Conservation (phyloP, 2,888 invertebrate species). For the Philopedon plagiatum region DNA sequence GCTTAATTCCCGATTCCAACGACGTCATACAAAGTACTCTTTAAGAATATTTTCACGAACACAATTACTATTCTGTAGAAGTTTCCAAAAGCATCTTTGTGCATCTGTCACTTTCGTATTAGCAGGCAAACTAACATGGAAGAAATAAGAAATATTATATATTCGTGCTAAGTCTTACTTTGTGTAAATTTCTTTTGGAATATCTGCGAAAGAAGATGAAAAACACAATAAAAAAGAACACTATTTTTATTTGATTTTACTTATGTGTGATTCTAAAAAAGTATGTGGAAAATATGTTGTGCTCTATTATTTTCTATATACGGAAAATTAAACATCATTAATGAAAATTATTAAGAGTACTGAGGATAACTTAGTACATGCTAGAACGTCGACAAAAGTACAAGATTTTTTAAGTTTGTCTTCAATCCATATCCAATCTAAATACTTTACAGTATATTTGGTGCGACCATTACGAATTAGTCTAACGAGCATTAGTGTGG, state of each 20-base stretch:
- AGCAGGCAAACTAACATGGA: slow-evolving; percentile 46
- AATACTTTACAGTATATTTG: too few species aligned
- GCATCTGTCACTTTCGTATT: slow-evolving; percentile 52
- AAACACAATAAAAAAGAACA: not conserved
- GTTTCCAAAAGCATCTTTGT: slow-evolving; percentile 59
- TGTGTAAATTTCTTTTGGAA: not conserved
- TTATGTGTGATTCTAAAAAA: too few species aligned
- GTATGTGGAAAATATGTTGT: too few species aligned
- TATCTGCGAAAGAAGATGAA: not conserved
- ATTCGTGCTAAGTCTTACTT: slow-evolving; percentile 38
- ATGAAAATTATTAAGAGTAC: too few species aligned
- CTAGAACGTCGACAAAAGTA: too few species aligned
- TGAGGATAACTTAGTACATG: too few species aligned
- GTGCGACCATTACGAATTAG: too few species aligned
- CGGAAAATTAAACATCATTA: too few species aligned
- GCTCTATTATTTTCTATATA: too few species aligned
- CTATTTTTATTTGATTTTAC: not conserved
- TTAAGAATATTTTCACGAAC: slow-evolving; percentile 57
- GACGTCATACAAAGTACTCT: slow-evolving; percentile 41
- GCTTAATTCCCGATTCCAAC: slow-evolving; percentile 37
- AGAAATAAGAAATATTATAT: slow-evolving; percentile 48
- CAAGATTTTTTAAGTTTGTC: too few species aligned
- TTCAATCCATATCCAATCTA: too few species aligned
- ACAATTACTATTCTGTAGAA: slow-evolving; percentile 59
- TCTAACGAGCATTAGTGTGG: too few species aligned